phyloP scores from a whole-genome alignment of 2,888 invertebrate genomes.

The Drosophila anomalipes region DNA sequence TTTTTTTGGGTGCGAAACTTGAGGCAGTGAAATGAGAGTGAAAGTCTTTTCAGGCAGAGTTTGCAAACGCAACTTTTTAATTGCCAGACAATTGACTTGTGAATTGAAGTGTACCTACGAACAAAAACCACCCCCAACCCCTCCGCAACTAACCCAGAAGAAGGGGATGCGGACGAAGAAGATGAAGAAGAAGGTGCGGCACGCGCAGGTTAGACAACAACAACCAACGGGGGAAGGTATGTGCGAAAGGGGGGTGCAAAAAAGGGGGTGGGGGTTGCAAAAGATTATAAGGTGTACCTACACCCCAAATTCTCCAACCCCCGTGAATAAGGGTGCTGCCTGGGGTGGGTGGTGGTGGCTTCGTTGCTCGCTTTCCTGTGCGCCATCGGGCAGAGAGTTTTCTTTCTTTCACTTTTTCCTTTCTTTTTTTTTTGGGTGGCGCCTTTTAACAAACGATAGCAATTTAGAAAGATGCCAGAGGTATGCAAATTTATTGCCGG shows the following conservation, averaged over 20 bases:
- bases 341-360: slow-evolving; percentile 35
- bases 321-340: slow-evolving; percentile 15
- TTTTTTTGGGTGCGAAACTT: slow-evolving; percentile 28
- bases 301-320: slow-evolving; percentile 15
- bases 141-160: background rate
- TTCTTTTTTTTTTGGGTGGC: slow-evolving; percentile 50
- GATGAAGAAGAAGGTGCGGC: slow-evolving; percentile 41
- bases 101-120: slow-evolving; percentile 28
- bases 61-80: slow-evolving; percentile 71
- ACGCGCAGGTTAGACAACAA: slow-evolving; percentile 26
- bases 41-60: slow-evolving; percentile 56
- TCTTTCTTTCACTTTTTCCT: background rate
- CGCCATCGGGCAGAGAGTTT: slow-evolving; percentile 30
- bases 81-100: slow-evolving; percentile 72
- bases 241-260: slow-evolving; percentile 1
- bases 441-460: slow-evolving; percentile 83
- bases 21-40: slow-evolving; percentile 44
- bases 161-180: background rate
- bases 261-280: slow-evolving; percentile 27
- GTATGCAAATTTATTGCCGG: slow-evolving; percentile 85
- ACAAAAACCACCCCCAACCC: slow-evolving; percentile 16
- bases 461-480: slow-evolving; percentile 84
- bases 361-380: slow-evolving; percentile 16
- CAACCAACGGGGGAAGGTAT: background rate
- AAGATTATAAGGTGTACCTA: slow-evolving; percentile 58